Conservation (phyloP, 2,113 vertebrate species). For the Bos javanicus region DNA sequence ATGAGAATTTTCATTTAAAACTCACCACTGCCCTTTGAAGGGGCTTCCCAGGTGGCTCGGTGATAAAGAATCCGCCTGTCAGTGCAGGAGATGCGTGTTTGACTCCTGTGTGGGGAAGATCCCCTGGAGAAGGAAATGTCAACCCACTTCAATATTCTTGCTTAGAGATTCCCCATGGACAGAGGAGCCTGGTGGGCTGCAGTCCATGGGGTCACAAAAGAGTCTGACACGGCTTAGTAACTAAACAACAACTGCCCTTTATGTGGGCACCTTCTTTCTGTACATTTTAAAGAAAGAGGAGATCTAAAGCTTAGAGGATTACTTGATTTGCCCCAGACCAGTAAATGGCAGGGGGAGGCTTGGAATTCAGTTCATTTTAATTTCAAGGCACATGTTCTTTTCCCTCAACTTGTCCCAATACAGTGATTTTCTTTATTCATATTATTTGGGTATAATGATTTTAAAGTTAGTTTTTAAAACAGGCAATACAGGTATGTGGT, state of each 20-base stretch:
- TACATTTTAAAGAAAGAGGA: neutral
- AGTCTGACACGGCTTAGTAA: too few species aligned
- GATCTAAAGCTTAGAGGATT: neutral
- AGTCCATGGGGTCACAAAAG: too few species aligned
- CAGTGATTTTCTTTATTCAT: neutral
- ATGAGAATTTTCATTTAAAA: neutral
- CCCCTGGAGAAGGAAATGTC: neutral
- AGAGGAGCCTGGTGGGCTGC: too few species aligned
- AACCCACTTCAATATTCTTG: too few species aligned
- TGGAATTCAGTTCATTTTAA: neutral
- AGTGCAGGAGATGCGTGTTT: neutral
- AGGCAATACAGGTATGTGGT: neutral
- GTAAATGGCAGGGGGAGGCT: neutral
- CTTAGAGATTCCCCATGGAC: too few species aligned
- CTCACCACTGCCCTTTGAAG: neutral
- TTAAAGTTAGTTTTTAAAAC: neutral
- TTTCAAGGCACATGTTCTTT: neutral
- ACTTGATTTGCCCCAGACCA: neutral
- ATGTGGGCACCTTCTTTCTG: neutral
- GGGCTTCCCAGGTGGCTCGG: neutral
- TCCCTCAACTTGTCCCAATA: neutral
- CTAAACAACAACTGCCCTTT: neutral
- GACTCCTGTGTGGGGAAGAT: neutral
- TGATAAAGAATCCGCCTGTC: neutral
- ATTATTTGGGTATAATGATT: neutral